Evolutionary conservation across 2,797 vertebrate genomes (phyloP).

Genomic region (Sebastes nivosus): DNA sequence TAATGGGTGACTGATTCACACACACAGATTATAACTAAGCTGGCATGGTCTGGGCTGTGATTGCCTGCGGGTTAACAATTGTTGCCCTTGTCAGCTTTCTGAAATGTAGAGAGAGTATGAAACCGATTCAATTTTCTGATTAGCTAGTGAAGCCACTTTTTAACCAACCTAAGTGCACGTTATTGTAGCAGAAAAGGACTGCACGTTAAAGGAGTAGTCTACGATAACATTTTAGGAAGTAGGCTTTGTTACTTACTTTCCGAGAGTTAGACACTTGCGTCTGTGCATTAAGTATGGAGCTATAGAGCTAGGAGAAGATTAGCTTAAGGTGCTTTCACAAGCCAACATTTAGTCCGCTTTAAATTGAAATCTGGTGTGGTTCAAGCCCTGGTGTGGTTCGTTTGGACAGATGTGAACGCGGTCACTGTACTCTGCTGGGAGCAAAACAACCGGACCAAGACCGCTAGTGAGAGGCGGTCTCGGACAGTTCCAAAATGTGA

Average conservation of each 20-base stretch:
- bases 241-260: not conserved
- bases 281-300: not conserved
- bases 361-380: no score
- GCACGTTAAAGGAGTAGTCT: not conserved
- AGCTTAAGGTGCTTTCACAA: no score
- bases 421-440: no score
- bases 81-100: conserved; percentile 9
- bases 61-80: conserved; percentile 17
- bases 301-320: not conserved
- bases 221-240: not conserved
- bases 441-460: no score
- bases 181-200: not conserved
- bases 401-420: no score
- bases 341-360: no score
- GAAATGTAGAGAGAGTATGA: conserved; percentile 7
- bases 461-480: no score
- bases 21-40: conserved; percentile 25
- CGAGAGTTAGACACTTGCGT: not conserved
- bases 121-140: not conserved
- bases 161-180: not conserved
- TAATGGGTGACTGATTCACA: conserved; percentile 40
- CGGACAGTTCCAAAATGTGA: not conserved
- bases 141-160: not conserved
- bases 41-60: not conserved
- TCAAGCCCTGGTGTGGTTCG: no score